Evolutionary conservation across 1,140 invertebrate species (phyloP).

Genomic region (Aphis gossypii): DNA sequence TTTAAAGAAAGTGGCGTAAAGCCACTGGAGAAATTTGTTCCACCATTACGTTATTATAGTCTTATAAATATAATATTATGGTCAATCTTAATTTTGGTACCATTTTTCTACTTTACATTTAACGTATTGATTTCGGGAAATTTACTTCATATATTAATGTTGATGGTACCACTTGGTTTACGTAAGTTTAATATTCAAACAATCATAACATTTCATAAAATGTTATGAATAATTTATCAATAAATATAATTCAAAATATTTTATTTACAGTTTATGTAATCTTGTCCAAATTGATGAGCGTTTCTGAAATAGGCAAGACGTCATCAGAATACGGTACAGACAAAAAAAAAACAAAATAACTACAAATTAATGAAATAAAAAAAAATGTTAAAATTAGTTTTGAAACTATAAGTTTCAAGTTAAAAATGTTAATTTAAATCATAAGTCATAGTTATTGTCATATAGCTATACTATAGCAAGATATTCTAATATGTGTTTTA

Average conservation of each 20-base stretch:
- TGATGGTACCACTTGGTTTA: not conserved
- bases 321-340: constrained; percentile 7
- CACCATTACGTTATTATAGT: constrained; percentile 71
- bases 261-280: constrained; percentile 1
- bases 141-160: not conserved
- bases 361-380: not conserved
- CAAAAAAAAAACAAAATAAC: not conserved
- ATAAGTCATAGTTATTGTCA: not conserved
- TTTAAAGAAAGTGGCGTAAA: constrained; percentile 77
- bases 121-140: not conserved
- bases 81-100: constrained; percentile 3
- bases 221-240: not conserved
- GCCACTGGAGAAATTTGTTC: constrained; percentile 68
- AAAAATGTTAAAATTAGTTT: not conserved
- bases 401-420: not conserved
- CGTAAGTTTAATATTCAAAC: not conserved
- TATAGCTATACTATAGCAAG: not conserved
- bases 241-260: not conserved
- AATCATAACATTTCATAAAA: not conserved
- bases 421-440: not conserved
- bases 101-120: not conserved
- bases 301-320: constrained; percentile 30
- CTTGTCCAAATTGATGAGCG: not conserved
- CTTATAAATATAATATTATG: constrained; percentile 76
- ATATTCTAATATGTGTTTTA: not conserved